A percentile compares a stretch with the other conserved stretches of the same genome.
Evolutionary conservation across 92 coral and sea anemone genomes (phyloP).

Genomic region (Siderastrea radians): DNA sequence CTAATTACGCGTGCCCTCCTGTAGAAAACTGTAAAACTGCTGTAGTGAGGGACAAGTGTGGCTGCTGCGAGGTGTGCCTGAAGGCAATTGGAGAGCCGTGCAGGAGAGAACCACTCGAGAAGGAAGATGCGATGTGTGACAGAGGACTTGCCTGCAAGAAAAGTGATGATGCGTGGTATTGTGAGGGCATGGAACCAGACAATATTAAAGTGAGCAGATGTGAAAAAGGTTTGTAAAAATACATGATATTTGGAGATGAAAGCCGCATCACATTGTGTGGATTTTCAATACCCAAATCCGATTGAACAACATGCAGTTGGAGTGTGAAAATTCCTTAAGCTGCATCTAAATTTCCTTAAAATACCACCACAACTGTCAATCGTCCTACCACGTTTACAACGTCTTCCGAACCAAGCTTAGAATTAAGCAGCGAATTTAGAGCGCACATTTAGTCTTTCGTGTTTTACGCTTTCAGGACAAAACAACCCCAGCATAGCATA

Average conservation of each 20-base stretch:
- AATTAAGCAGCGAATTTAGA: too few relatives aligned
- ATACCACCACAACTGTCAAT: too few relatives aligned
- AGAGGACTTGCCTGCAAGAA: slow-evolving; percentile 58
- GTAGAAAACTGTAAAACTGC: slow-evolving; percentile 60
- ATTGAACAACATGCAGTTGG: too few relatives aligned
- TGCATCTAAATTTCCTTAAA: too few relatives aligned
- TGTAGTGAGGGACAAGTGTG: slow-evolving; percentile 78
- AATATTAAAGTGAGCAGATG: slow-evolving; percentile 59
- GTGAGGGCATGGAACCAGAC: slow-evolving; percentile 48
- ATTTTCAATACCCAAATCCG: too few relatives aligned
- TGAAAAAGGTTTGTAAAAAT: slow-evolving; percentile 61
- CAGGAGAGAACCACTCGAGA: slow-evolving; percentile 52
- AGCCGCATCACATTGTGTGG: too few relatives aligned
- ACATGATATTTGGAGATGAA: not conserved
- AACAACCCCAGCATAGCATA: too few relatives aligned
- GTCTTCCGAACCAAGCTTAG: too few relatives aligned
- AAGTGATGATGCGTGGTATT: slow-evolving; percentile 50
- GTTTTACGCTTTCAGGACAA: too few relatives aligned
- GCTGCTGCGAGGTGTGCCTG: slow-evolving; percentile 79
- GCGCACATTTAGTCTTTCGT: too few relatives aligned
- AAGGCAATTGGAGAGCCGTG: slow-evolving; percentile 77
- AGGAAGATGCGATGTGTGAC: slow-evolving; percentile 60
- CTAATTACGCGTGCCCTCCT: slow-evolving; percentile 62
- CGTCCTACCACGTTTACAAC: too few relatives aligned
- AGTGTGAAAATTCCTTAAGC: too few relatives aligned